These are phyloP conservation scores for Psephotus haematonotus DNA, from an alignment of 2,113 vertebrate genomes.

Conservation along the genomic window DNA sequence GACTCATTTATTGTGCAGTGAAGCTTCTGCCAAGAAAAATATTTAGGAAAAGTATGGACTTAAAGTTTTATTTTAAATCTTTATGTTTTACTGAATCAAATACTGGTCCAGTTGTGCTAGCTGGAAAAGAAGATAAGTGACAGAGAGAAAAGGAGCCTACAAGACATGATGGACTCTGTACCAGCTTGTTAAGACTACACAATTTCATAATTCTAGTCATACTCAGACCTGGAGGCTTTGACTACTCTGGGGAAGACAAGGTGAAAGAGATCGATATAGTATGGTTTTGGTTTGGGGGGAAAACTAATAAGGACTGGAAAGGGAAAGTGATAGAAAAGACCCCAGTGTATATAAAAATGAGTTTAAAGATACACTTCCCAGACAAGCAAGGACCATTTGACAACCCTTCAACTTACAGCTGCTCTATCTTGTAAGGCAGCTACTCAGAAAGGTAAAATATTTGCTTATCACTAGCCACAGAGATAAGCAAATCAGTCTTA, in stretches of 20 bases:
- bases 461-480: background rate
- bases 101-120: background rate
- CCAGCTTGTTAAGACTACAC: background rate
- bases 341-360: background rate
- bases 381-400: background rate
- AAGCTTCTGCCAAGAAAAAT: slow-evolving; percentile 47
- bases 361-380: background rate
- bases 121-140: background rate
- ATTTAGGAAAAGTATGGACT: background rate
- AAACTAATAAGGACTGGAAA: background rate
- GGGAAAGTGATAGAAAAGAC: background rate
- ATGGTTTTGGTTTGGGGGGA: background rate
- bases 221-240: background rate
- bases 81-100: background rate
- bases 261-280: background rate
- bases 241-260: background rate
- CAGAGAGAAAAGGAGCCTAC: background rate
- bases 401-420: background rate
- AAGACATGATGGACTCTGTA: background rate
- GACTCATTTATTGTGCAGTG: slow-evolving; percentile 45
- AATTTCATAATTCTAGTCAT: background rate
- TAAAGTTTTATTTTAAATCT: slow-evolving; percentile 5
- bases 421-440: background rate
- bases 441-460: background rate
- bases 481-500: background rate